Evolutionary conservation across 2,797 vertebrate species (phyloP).

Genomic region (Simalia tracyae): DNA sequence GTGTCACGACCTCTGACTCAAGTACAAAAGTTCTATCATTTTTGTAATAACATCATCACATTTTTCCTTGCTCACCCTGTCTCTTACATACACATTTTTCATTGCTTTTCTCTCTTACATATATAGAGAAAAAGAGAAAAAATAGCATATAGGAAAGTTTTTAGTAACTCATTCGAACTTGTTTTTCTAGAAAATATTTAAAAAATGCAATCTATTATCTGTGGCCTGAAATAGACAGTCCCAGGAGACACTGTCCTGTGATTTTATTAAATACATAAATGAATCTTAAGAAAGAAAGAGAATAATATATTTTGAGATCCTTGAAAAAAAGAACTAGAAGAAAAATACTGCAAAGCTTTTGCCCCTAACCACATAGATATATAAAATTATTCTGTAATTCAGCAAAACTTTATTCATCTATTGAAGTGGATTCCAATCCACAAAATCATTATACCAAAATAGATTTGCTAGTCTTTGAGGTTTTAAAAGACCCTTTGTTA

Average conservation of each 20-base stretch:
- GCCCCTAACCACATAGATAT: neutral
- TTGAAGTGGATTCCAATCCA: neutral
- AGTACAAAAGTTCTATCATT: neutral
- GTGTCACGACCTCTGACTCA: neutral
- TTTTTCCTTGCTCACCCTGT: neutral
- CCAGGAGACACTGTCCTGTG: neutral
- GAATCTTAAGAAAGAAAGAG: neutral
- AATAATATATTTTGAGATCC: neutral
- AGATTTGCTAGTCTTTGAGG: neutral
- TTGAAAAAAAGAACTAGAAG: neutral
- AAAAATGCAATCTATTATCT: neutral
- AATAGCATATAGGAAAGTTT: neutral
- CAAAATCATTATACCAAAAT: neutral
- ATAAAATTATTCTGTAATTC: neutral
- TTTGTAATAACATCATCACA: neutral
- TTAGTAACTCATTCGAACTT: neutral
- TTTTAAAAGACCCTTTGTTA: neutral
- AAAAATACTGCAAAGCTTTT: neutral
- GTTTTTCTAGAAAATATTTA: neutral
- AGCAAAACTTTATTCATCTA: neutral
- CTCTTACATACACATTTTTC: neutral
- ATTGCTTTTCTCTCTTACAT: neutral
- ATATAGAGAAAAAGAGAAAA: neutral
- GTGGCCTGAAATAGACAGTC: neutral
- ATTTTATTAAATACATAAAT: neutral